Percentiles rank a stretch among this genome's conserved stretches.
Evolutionary conservation across 2,888 invertebrate genomes (phyloP).

Genomic region (Agonum fuliginosum): DNA sequence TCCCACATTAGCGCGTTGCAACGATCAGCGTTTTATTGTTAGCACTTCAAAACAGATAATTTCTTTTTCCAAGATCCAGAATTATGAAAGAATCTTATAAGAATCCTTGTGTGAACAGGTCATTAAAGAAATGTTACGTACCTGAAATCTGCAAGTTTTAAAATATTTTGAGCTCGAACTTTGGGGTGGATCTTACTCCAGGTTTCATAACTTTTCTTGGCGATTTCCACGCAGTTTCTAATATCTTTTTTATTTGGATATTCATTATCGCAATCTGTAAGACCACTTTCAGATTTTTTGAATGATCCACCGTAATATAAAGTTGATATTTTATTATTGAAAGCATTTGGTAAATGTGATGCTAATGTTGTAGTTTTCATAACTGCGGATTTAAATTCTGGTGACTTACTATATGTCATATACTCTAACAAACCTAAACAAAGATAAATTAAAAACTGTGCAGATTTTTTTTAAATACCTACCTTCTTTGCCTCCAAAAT

Average conservation of each 20-base stretch:
- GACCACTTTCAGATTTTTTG: constrained; percentile 59
- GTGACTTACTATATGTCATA: constrained; percentile 15
- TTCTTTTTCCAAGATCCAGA: too few species aligned
- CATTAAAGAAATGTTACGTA: constrained; percentile 5
- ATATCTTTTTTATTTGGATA: constrained; percentile 68
- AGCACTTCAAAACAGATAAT: too few species aligned
- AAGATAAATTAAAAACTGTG: constrained; percentile 61
- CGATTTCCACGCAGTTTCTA: constrained; percentile 73
- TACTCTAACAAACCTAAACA: constrained; percentile 35
- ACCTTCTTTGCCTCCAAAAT: constrained; percentile 72
- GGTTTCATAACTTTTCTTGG: constrained; percentile 72
- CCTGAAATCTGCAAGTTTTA: constrained; percentile 63
- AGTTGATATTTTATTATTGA: constrained; percentile 17
- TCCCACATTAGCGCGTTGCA: too few species aligned
- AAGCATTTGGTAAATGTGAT: constrained; percentile 11
- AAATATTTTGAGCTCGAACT: constrained; percentile 64
- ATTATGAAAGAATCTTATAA: too few species aligned
- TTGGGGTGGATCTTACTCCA: constrained; percentile 66
- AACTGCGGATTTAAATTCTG: not conserved
- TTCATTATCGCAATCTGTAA: constrained; percentile 29
- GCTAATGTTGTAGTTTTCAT: not conserved
- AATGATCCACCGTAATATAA: constrained; percentile 56
- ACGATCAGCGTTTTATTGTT: too few species aligned
- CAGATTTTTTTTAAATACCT: constrained; percentile 47
- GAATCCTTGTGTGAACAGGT: too few species aligned